Conservation (phyloP, 92 coral and sea anemone species). For the Palythoa heliodiscus region DNA sequence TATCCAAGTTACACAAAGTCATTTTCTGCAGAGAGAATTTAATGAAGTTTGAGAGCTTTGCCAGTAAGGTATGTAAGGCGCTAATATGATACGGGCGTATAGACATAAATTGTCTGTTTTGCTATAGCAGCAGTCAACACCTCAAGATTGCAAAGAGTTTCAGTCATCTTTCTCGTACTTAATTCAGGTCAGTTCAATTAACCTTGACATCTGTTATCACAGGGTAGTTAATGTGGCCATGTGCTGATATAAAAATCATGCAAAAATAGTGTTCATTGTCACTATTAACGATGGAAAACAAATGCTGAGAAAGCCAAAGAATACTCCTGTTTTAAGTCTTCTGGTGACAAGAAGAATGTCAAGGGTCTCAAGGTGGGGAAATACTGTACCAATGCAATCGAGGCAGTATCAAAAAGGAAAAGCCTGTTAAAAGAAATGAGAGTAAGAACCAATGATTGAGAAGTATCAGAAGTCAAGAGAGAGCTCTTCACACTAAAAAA, state of each 20-base stretch:
- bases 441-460: too few relatives aligned
- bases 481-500: background rate
- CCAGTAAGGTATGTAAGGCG: constrained; percentile 1
- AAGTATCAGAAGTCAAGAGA: background rate
- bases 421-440: too few relatives aligned
- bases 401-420: constrained; percentile 20
- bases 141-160: background rate
- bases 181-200: too few relatives aligned
- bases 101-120: too few relatives aligned
- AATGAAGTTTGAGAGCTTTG: constrained; percentile 9
- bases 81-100: background rate
- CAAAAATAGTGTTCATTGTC: too few relatives aligned
- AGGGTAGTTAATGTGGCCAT: too few relatives aligned
- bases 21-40: constrained; percentile 21
- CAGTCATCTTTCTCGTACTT: background rate
- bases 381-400: constrained; percentile 61
- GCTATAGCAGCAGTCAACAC: background rate
- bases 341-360: constrained; percentile 32
- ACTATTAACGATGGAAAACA: constrained; percentile 58
- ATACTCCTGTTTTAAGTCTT: constrained; percentile 55
- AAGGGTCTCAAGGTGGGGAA: constrained; percentile 24
- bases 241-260: too few relatives aligned
- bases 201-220: too few relatives aligned
- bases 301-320: constrained; percentile 44
- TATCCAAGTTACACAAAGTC: constrained; percentile 36